Evolutionary conservation across 2,113 vertebrate genomes (phyloP).

Genomic region (Pantherophis guttatus): DNA sequence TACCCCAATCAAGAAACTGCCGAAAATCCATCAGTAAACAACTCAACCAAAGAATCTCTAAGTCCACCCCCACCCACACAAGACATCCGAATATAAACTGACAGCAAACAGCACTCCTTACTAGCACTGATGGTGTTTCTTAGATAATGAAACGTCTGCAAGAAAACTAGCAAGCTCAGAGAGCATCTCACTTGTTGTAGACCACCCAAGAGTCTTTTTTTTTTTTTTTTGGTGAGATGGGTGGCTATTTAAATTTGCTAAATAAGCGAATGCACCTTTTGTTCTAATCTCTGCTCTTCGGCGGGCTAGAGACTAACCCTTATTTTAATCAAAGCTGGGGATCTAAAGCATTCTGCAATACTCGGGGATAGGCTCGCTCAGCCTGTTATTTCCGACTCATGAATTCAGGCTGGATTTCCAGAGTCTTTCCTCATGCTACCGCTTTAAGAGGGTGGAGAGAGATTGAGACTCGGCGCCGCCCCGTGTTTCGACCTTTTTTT

Average conservation of each 20-base stretch:
- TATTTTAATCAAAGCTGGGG: neutral
- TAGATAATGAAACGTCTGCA: too few relatives aligned
- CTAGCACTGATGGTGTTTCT: too few relatives aligned
- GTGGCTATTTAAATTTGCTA: neutral
- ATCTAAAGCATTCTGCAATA: neutral
- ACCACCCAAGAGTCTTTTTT: neutral
- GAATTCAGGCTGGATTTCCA: neutral
- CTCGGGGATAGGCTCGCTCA: neutral
- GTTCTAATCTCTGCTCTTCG: neutral
- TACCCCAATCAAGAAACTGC: too few relatives aligned
- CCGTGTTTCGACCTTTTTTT: neutral
- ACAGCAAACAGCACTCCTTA: too few relatives aligned
- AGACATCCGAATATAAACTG: too few relatives aligned
- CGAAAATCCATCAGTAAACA: too few relatives aligned
- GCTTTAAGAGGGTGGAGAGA: constrained; percentile 4
- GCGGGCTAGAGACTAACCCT: neutral
- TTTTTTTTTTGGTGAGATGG: neutral
- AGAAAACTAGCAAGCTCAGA: too few relatives aligned
- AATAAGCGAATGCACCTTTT: neutral
- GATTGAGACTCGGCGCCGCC: neutral
- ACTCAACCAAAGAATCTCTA: too few relatives aligned
- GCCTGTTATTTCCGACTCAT: neutral
- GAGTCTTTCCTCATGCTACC: too few relatives aligned
- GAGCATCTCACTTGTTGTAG: neutral
- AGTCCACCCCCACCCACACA: too few relatives aligned